phyloP scores from a whole-genome alignment of 1,140 invertebrate species.

The Protaetia brevitarsis region DNA sequence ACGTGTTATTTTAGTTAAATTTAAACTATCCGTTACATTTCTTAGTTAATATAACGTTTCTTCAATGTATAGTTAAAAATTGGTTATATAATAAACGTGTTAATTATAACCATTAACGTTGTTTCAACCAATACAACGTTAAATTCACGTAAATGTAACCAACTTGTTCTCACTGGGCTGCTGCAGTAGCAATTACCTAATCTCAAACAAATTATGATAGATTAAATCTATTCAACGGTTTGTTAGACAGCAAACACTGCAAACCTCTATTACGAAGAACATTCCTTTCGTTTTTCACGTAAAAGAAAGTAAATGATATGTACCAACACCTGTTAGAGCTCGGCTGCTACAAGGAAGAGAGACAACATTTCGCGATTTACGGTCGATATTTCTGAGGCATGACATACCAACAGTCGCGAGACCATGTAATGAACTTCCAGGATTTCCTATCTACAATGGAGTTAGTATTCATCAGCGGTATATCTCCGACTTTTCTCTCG shows the following conservation, averaged over 20 bases:
- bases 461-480: constrained; percentile 16
- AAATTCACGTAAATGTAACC: too few relatives aligned
- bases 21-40: too few relatives aligned
- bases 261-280: background rate
- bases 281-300: background rate
- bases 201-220: background rate
- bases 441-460: constrained; percentile 4
- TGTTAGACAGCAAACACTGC: background rate
- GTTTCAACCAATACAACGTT: too few relatives aligned
- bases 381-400: constrained; percentile 7
- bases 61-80: too few relatives aligned
- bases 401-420: background rate
- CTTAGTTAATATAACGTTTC: too few relatives aligned
- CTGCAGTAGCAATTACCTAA: background rate
- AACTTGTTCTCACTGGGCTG: too few relatives aligned
- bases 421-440: constrained; percentile 8
- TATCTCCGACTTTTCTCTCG: background rate
- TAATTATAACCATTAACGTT: too few relatives aligned
- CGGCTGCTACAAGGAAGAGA: constrained; percentile 2
- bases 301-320: constrained; percentile 6
- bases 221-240: background rate
- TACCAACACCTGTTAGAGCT: constrained; percentile 6
- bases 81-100: too few relatives aligned
- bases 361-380: constrained; percentile 8
- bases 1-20: too few relatives aligned